Percentiles rank a stretch among this genome's conserved stretches.
phyloP scores from a whole-genome alignment of 2,797 vertebrate species.

The Hylomyscus alleni region DNA sequence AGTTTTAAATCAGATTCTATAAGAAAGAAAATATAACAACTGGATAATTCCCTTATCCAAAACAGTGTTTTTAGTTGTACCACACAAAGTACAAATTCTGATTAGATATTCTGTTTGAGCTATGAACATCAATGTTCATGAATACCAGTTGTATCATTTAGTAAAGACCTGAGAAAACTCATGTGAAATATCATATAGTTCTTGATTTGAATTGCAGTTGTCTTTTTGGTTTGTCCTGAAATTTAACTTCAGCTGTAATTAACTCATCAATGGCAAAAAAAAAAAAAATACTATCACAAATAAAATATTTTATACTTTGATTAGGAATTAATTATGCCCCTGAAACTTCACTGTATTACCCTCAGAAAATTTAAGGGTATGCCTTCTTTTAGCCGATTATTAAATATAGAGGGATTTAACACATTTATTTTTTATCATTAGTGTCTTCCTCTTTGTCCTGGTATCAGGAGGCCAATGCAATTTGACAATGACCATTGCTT shows the following conservation, averaged over 20 bases:
- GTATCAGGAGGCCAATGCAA: background rate
- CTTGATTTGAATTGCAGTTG: background rate
- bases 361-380: background rate
- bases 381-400: background rate
- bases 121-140: background rate
- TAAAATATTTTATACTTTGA: background rate
- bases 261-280: background rate
- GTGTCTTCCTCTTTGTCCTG: background rate
- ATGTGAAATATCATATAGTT: background rate
- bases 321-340: background rate
- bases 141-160: background rate
- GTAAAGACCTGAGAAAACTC: background rate
- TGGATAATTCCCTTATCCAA: background rate
- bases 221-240: background rate
- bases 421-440: background rate
- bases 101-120: background rate
- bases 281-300: background rate
- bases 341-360: background rate
- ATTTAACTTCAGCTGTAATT: background rate
- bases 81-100: background rate
- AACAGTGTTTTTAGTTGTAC: background rate
- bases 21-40: background rate
- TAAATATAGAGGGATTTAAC: slow-evolving; percentile 23
- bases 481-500: background rate
- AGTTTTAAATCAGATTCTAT: slow-evolving; percentile 6